Percentiles rank a stretch among this genome's conserved stretches.
Conservation (phyloP, 1,140 invertebrate genomes). For the Leptinotarsa texana region DNA sequence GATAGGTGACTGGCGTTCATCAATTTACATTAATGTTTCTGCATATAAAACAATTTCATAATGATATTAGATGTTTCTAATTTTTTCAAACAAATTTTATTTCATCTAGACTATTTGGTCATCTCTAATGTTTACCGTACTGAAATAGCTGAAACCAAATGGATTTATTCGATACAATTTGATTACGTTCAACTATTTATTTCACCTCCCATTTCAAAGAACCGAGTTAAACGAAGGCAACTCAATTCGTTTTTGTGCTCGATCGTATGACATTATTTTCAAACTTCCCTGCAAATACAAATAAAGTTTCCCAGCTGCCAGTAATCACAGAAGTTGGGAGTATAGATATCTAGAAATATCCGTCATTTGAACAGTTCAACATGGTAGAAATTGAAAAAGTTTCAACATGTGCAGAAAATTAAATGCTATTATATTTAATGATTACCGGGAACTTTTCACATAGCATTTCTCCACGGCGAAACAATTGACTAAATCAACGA, state of each 20-base stretch:
- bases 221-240: too few relatives aligned
- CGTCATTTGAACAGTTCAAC: neutral
- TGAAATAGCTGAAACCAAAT: too few relatives aligned
- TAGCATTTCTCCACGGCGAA: neutral
- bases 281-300: neutral
- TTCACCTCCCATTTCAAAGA: too few relatives aligned
- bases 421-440: constrained; percentile 1
- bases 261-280: neutral
- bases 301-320: neutral
- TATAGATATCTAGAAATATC: neutral
- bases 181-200: too few relatives aligned
- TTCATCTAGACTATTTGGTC: too few relatives aligned
- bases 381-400: constrained; percentile 6
- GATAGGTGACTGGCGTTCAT: too few relatives aligned
- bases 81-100: too few relatives aligned
- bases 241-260: neutral
- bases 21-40: too few relatives aligned
- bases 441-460: neutral
- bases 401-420: neutral
- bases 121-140: too few relatives aligned
- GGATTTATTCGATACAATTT: too few relatives aligned
- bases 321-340: neutral
- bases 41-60: too few relatives aligned
- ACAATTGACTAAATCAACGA: neutral
- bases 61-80: too few relatives aligned